Conservation (phyloP, 2,888 invertebrate genomes). For the Artemia sinica region DNA sequence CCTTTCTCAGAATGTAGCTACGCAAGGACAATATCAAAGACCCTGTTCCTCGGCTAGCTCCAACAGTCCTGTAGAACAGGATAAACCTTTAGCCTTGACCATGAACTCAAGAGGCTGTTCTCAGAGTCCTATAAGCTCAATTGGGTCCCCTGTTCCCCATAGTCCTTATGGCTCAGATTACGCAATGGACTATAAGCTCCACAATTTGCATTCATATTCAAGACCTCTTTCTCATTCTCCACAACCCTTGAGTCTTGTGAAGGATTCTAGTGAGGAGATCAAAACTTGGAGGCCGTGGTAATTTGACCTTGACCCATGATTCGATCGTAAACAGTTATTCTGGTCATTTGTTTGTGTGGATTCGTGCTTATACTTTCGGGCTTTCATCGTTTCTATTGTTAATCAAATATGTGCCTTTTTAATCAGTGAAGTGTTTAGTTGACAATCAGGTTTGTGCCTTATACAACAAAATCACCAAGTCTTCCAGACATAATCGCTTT, state of each 20-base stretch:
- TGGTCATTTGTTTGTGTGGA: no score
- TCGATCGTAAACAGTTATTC: no score
- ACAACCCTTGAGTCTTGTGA: not conserved
- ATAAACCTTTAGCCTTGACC: not conserved
- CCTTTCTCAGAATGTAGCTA: not conserved
- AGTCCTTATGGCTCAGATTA: slow-evolving; percentile 1
- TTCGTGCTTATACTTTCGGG: no score
- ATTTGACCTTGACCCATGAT: no score
- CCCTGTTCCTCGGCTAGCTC: slow-evolving; percentile 3
- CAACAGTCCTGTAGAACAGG: not conserved
- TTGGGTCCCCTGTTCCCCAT: not conserved
- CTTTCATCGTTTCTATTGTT: no score
- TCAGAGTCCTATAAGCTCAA: not conserved
- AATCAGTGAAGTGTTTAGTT: not conserved
- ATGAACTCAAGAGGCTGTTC: slow-evolving; percentile 6
- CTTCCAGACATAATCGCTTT: not conserved
- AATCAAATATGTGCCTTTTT: no score
- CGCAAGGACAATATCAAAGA: not conserved
- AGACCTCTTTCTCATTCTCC: not conserved
- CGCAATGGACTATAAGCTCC: not conserved
- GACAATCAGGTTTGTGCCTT: slow-evolving; percentile 8
- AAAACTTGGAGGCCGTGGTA: slow-evolving; percentile 13
- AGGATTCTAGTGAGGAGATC: not conserved
- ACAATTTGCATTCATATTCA: not conserved
- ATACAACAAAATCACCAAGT: slow-evolving; percentile 8